Evolutionary conservation across 2,113 vertebrate genomes (phyloP), one percentile per base, ranked within the genome.

Genomic region (Alectura lathami): DNA sequence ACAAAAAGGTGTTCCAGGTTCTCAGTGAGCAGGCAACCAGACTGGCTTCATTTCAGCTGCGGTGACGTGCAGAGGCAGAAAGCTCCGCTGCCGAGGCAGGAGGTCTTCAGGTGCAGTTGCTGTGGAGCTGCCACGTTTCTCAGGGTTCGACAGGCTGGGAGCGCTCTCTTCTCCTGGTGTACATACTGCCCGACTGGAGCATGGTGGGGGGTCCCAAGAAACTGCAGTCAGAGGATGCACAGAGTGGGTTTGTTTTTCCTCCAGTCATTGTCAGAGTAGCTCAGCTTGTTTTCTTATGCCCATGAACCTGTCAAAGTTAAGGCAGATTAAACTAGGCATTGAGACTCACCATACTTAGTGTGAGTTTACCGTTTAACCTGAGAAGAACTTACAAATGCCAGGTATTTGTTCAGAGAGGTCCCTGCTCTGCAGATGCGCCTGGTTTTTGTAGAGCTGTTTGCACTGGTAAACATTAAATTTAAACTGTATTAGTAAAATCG

Each of bases 401-500:
- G 78, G 86, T 80, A 48, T 20, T 79, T 11, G 47, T 94, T 90
- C 79, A 83, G 64, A 78, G 78, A 84, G 93, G 57, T 10, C 73
- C 62, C 38, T 94, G 32, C 32, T 91, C 78, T 78, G 45, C 64
- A 91, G 85, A 85, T 57, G n/a, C 23, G 48, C 42, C 68, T 89
- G 30, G 64, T 82, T 89, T 95, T 86, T 89, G 45, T 69, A 68
- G 79, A 80, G 57, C 51, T 85, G 8, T 91, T 95, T 95, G 59
- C 30, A 56, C 43, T 75, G 51, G 47, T 69, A 92, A 96, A 79
- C 95, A 60, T 94, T 95, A 94, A 77, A 29, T 2, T 93, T 95
- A 85, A 51, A 72, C 82, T 81, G 62, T 63, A 79, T 96, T 88
- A 69, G 68, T 83, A 66, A 91, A 95, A 86, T 82, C 43, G 30